phyloP scores from a whole-genome alignment of 2,113 vertebrate genomes.

The Serilophus lunatus region DNA sequence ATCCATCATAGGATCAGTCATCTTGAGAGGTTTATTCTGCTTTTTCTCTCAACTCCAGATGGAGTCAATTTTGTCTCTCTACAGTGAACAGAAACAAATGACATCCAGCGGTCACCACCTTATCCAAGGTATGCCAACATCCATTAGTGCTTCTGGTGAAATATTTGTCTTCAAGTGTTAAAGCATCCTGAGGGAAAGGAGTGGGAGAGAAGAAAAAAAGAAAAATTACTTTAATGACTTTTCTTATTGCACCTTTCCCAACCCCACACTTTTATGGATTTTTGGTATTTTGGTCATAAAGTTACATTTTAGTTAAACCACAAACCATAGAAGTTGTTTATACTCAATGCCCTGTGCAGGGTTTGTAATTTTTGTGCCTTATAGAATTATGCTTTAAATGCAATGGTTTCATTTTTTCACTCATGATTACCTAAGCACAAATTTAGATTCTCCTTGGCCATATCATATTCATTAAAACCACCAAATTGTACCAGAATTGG shows the following conservation, averaged over 20 bases:
- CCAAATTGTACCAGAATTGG: background rate
- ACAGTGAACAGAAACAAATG: conserved; percentile 46
- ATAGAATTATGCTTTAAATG: background rate
- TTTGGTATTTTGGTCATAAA: background rate
- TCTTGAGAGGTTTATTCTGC: conserved; percentile 69
- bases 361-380: background rate
- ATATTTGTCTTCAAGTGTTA: conserved; percentile 4
- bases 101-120: conserved; percentile 65
- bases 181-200: background rate
- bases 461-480: background rate
- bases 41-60: conserved; percentile 64
- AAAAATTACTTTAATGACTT: background rate
- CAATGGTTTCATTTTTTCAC: background rate
- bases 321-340: background rate
- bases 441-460: background rate
- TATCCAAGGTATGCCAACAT: conserved; percentile 67
- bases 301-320: background rate
- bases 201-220: rapidly evolving
- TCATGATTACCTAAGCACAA: background rate
- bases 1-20: conserved; percentile 92
- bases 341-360: background rate
- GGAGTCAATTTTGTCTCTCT: conserved; percentile 61
- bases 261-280: background rate
- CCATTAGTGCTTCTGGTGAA: conserved; percentile 65
- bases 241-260: background rate